Base-by-base conservation (phyloP, 2,113 vertebrate species). In the Microcebus lehilahytsara region DNA sequence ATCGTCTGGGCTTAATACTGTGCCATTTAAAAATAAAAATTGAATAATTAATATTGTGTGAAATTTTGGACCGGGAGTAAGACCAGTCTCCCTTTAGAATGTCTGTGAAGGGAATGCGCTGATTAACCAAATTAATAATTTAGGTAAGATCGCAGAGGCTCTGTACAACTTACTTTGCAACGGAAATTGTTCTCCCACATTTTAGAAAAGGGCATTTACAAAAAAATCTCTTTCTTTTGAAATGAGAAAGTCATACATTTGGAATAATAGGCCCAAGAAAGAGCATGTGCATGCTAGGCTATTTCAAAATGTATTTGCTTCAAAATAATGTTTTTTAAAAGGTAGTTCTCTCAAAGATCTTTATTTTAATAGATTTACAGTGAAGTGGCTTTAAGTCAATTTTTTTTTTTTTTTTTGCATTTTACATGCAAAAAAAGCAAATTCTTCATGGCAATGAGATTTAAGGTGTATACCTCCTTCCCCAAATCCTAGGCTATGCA, bases 111-210 rank as follows among this genome's bases (percentile, higher is more conserved):
- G 32, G 66, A 89, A 74, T 86, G 51, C 17, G 67, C 87, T 94
- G 85, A 95, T 96, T 51, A 95, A 77, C 53, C 85, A 94, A 81
- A 67, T 95, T 80, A 81, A 94, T 91, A 96, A 95, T 93, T 95
- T 75, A 92, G 46, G 51, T 74, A 58, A 25, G 23, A 53, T 72
- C 5, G 0, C 79, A 92, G 96, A 89, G 30, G 34, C 30, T 67
- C 62, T 32, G 14, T 1, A 22, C 79, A 91, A 51, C n/a, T 74
- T 64, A 62, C 75, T 90, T 96, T 87, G 75, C 19, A 77, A 7
- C 0, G 1, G 81, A 96, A 95, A 93, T 89, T 84, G 23, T 86
- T 89, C 91, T 84, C 53, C 53, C 46, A 72, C 17, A 5, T 71
- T 92, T 83, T 92, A 58, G 17, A 42, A 83, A 85, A 49, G 58